phyloP scores from a whole-genome alignment of 2,797 vertebrate genomes.

The Odontamblyopus lacepedii region DNA sequence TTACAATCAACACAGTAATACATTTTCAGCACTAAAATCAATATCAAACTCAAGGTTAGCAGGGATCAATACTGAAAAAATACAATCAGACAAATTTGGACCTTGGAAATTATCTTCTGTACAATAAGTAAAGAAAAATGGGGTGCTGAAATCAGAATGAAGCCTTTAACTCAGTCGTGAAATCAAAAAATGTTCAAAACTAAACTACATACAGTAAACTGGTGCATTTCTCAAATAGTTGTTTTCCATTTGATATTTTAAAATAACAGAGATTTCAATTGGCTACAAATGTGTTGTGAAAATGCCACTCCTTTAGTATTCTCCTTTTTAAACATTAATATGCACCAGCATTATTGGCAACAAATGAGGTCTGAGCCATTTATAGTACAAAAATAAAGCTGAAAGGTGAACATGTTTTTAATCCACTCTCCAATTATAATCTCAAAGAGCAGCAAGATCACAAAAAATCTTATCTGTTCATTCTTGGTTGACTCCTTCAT shows the following conservation, averaged over 20 bases:
- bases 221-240: too few species aligned
- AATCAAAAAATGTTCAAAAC: too few species aligned
- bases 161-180: too few species aligned
- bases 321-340: neutral
- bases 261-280: too few species aligned
- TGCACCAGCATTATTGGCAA: neutral
- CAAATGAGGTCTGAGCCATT: neutral
- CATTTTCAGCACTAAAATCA: neutral
- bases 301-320: too few species aligned
- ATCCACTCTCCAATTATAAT: slow-evolving; percentile 5
- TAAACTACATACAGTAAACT: too few species aligned
- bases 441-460: slow-evolving; percentile 23
- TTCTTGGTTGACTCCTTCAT: slow-evolving; percentile 25
- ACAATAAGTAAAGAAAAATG: too few species aligned
- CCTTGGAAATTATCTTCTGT: neutral
- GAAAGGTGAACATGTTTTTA: neutral
- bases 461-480: slow-evolving; percentile 9
- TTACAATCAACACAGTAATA: neutral
- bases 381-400: neutral
- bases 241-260: too few species aligned
- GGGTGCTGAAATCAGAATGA: too few species aligned
- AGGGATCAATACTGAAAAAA: neutral
- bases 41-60: neutral
- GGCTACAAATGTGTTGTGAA: too few species aligned
- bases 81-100: neutral